Conservation (phyloP, 2,888 invertebrate genomes). For the Chalcis sispes region DNA sequence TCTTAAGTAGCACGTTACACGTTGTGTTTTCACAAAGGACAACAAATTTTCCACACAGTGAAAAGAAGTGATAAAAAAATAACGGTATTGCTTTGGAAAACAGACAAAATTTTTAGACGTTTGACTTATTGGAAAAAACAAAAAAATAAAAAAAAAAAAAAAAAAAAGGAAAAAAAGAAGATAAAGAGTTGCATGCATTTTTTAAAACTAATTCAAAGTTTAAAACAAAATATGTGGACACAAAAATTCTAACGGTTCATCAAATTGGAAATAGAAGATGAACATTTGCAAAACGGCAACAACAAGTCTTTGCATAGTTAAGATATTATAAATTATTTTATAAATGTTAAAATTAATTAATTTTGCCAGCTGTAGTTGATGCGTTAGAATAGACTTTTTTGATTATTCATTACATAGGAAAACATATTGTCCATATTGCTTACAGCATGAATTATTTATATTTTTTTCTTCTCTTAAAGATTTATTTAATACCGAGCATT, state of each 20-base stretch:
- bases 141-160: no score
- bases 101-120: not conserved
- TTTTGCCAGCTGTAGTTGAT: slow-evolving; percentile 62
- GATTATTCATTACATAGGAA: slow-evolving; percentile 18
- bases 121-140: not conserved
- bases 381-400: slow-evolving; percentile 21
- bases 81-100: no score
- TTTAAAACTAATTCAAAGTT: not conserved
- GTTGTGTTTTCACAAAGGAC: slow-evolving; percentile 23
- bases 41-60: slow-evolving; percentile 5
- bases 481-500: slow-evolving; percentile 10
- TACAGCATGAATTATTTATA: slow-evolving; percentile 66
- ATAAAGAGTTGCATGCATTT: no score
- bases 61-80: slow-evolving; percentile 19
- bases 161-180: no score
- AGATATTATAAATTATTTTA: no score
- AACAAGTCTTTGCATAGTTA: no score
- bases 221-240: not conserved
- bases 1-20: slow-evolving; percentile 16
- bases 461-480: no score
- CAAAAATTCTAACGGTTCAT: not conserved
- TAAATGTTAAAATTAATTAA: slow-evolving; percentile 38
- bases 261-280: not conserved
- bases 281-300: not conserved
- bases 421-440: slow-evolving; percentile 71